phyloP scores from a whole-genome alignment of 2,888 invertebrate genomes.

The Bellardia pandia region DNA sequence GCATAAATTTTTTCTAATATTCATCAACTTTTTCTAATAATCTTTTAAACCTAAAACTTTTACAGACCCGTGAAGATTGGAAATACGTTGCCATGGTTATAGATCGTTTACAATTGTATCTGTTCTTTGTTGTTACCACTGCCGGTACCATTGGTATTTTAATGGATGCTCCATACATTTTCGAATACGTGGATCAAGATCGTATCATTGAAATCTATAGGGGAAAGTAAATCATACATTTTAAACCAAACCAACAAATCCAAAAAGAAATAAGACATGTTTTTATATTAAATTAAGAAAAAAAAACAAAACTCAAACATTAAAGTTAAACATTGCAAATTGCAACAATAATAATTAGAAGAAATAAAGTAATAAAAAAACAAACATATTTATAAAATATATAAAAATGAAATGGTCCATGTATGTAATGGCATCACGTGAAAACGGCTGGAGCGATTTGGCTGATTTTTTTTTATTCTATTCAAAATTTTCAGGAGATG shows the following conservation, averaged over 20 bases:
- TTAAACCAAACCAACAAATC: slow-evolving; percentile 13
- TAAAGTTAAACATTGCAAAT: slow-evolving; percentile 82
- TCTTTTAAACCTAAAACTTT: neutral
- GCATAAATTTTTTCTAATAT: too few relatives aligned
- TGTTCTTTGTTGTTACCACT: slow-evolving; percentile 97
- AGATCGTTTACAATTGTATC: slow-evolving; percentile 96
- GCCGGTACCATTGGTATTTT: slow-evolving; percentile 97
- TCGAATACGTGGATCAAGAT: slow-evolving; percentile 98
- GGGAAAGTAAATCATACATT: slow-evolving; percentile 89
- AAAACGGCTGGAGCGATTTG: too few relatives aligned
- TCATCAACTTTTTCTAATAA: too few relatives aligned
- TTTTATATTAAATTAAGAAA: slow-evolving; percentile 47
- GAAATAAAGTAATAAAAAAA: slow-evolving; percentile 68
- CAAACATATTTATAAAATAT: slow-evolving; percentile 65
- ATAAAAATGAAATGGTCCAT: too few relatives aligned
- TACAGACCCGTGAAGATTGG: slow-evolving; percentile 98
- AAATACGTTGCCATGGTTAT: slow-evolving; percentile 99
- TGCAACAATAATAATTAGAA: slow-evolving; percentile 79
- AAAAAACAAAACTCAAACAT: slow-evolving; percentile 46
- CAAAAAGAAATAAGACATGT: slow-evolving; percentile 9
- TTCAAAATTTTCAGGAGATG: too few relatives aligned
- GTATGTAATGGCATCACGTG: too few relatives aligned
- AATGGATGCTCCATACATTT: slow-evolving; percentile 99
- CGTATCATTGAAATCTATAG: slow-evolving; percentile 97
- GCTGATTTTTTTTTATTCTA: too few relatives aligned